Evolutionary conservation across 2,797 vertebrate species (phyloP).

Genomic region (Cirrhinus mrigala): DNA sequence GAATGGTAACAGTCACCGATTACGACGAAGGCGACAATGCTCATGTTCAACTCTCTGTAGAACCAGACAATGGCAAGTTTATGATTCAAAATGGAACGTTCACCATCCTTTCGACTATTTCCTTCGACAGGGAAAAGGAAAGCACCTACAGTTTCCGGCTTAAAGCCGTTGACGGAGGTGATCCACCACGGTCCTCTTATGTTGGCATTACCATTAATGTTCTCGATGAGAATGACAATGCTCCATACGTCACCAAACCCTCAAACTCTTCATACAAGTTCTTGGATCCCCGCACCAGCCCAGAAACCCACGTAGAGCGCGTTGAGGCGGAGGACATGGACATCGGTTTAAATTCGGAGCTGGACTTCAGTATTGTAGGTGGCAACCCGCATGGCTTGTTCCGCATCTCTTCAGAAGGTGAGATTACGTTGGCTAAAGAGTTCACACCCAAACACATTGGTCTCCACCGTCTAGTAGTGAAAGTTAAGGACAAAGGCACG

Average conservation of each 20-base stretch:
- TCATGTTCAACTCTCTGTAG: conserved; percentile 86
- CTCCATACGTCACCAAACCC: conserved; percentile 93
- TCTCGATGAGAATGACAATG: conserved; percentile 96
- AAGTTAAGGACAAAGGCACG: conserved; percentile 91
- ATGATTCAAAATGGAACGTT: conserved; percentile 96
- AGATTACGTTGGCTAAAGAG: conserved; percentile 90
- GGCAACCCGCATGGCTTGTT: conserved; percentile 96
- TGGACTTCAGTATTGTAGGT: conserved; percentile 89
- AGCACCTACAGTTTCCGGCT: conserved; percentile 96
- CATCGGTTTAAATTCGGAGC: conserved; percentile 88
- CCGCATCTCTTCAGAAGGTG: conserved; percentile 90
- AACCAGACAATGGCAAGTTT: conserved; percentile 95
- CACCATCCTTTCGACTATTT: conserved; percentile 96
- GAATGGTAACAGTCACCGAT: conserved; percentile 95
- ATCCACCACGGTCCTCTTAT: conserved; percentile 92
- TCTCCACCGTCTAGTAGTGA: conserved; percentile 93
- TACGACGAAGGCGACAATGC: conserved; percentile 94
- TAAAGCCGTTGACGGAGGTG: conserved; percentile 91
- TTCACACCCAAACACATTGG: conserved; percentile 92
- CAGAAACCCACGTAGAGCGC: conserved; percentile 87
- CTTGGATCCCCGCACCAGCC: conserved; percentile 84
- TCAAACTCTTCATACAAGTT: conserved; percentile 94
- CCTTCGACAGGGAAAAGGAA: conserved; percentile 96
- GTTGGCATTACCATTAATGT: conserved; percentile 97
- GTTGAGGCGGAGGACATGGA: conserved; percentile 97